phyloP scores from a whole-genome alignment of 1,140 invertebrate genomes.

The Hycleus cichorii region DNA sequence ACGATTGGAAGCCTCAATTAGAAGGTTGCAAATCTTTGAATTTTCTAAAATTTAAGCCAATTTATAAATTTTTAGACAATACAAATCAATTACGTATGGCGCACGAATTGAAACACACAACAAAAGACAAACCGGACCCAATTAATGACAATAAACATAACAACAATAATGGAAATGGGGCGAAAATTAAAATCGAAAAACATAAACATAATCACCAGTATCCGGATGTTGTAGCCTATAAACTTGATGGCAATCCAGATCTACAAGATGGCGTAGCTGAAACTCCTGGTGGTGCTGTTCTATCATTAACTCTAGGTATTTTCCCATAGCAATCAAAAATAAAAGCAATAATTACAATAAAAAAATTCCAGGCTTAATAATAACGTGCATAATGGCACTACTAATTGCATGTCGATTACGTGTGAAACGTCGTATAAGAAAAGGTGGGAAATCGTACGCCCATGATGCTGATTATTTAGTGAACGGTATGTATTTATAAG shows the following conservation, averaged over 20 bases:
- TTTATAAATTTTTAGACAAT: conserved; percentile 13
- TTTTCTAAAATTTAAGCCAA: no score
- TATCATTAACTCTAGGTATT: conserved; percentile 69
- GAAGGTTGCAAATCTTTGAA: not conserved
- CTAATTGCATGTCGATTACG: conserved; percentile 76
- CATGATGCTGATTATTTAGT: conserved; percentile 95
- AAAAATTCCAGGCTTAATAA: conserved; percentile 51
- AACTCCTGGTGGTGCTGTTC: conserved; percentile 69
- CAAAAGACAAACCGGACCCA: conserved; percentile 4
- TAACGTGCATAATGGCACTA: conserved; percentile 56
- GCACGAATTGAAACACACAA: conserved; percentile 23
- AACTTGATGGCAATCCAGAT: conserved; percentile 21
- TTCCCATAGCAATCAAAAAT: not conserved
- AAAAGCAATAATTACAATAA: not conserved
- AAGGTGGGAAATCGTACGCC: conserved; percentile 74
- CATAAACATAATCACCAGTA: conserved; percentile 14
- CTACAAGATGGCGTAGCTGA: conserved; percentile 55
- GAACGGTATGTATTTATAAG: conserved; percentile 94
- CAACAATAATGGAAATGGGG: not conserved
- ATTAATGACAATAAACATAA: not conserved
- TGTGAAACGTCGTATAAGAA: conserved; percentile 59
- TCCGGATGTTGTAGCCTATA: conserved; percentile 28
- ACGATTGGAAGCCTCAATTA: not conserved
- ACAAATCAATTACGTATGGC: conserved; percentile 35
- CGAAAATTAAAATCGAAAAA: conserved; percentile 25